Evolutionary conservation across 1,140 invertebrate genomes (phyloP), one percentile per base, ranked within the genome.

Genomic region (Oryzaephilus surinamensis): DNA sequence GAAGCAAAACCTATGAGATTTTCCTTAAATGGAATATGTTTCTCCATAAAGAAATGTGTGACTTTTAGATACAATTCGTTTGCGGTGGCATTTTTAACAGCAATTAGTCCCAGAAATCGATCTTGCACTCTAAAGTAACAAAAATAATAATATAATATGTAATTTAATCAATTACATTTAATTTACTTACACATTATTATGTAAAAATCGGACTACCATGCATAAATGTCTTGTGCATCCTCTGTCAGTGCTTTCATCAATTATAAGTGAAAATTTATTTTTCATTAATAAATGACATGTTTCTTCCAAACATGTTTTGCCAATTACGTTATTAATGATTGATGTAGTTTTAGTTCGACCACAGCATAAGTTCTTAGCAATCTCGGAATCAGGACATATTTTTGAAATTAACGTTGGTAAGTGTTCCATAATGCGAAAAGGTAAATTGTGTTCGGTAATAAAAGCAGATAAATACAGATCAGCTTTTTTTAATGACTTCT

Each of bases 401-500:
- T 20, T 21, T 17, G 30, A 40, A 32, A 51, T 51, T 10, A 51
- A 38, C 20, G 26, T 32, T 3, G 38, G 36, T 32, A 55, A 34
- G 35, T 50, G 44, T 28, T 51, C 42, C 35, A 46, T 43, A 20
- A 45, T 33, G 8, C 24, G 21, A 41, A 52, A 51, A 26, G 52
- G 32, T 27, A 52, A 17, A 32, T 55, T 48, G 30, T 51, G 45
- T 28, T 53, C 48, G 16, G 41, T 7, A 16, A 48, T 24, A 33
- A 50, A 46, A 24, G 43, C 28, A 17, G 44, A 39, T 12, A 47
- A 43, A 27, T 37, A 48, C 11, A 52, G 38, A 43, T 54, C 47
- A n/a, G 32, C 43, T 18, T 29, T 34, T 42, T 51, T 51, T 6
- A 42, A 18, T 15, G 31, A 13, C 32, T 35, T 26, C 6, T 28